phyloP scores from a whole-genome alignment of 2,888 invertebrate species.

The Tiliacea aurago region DNA sequence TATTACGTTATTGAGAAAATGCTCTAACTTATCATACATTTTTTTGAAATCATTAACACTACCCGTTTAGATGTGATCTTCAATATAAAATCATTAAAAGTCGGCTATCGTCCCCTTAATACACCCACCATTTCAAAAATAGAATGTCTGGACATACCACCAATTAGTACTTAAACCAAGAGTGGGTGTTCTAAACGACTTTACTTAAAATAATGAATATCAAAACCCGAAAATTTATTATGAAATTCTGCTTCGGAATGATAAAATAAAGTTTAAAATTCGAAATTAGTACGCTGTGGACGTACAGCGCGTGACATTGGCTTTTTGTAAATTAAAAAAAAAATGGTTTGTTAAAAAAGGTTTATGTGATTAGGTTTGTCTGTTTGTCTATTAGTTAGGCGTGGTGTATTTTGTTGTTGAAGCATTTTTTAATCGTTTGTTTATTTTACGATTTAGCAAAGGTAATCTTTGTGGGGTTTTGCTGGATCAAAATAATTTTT shows the following conservation, averaged over 20 bases:
- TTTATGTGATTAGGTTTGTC: slow-evolving; percentile 35
- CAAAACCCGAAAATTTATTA: slow-evolving; percentile 59
- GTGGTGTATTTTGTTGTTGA: background rate
- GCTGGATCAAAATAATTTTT: background rate
- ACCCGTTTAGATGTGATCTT: too few species aligned
- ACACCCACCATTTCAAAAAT: slow-evolving; percentile 13
- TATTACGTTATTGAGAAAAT: too few species aligned
- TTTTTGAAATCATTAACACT: too few species aligned
- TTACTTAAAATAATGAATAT: slow-evolving; percentile 56
- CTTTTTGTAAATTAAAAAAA: slow-evolving; percentile 38
- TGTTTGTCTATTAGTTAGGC: slow-evolving; percentile 38
- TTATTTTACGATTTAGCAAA: slow-evolving; percentile 14
- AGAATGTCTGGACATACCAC: background rate
- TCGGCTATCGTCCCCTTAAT: too few species aligned
- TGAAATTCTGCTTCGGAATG: slow-evolving; percentile 54
- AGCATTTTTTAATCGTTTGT: slow-evolving; percentile 23
- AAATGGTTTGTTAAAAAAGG: slow-evolving; percentile 32
- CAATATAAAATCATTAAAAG: too few species aligned
- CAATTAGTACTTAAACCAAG: slow-evolving; percentile 23
- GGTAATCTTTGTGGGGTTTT: background rate
- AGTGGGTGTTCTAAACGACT: slow-evolving; percentile 28
- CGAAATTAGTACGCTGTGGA: slow-evolving; percentile 55
- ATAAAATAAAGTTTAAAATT: slow-evolving; percentile 62
- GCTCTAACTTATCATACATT: too few species aligned
- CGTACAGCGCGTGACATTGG: slow-evolving; percentile 22